phyloP scores from a whole-genome alignment of 2,113 vertebrate species.

The Scatophagus argus region DNA sequence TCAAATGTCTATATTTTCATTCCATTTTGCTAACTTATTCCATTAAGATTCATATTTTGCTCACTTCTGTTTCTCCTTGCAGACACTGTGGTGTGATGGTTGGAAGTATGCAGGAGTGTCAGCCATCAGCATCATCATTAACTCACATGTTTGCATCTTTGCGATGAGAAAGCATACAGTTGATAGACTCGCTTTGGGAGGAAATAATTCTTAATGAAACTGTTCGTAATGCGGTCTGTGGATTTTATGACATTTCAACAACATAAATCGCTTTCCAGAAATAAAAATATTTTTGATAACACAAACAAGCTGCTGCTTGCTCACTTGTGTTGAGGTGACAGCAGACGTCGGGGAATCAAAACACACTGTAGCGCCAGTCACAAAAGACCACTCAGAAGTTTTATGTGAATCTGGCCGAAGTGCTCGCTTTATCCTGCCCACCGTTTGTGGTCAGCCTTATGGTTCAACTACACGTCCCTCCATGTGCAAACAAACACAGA shows the following conservation, averaged over 20 bases:
- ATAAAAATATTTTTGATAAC: neutral
- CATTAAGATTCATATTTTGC: neutral
- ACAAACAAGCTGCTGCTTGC: conserved; percentile 7
- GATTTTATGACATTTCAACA: neutral
- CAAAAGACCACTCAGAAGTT: too few relatives aligned
- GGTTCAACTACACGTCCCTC: too few relatives aligned
- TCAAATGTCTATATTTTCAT: neutral
- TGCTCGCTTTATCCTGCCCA: too few relatives aligned
- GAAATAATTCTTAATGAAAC: neutral
- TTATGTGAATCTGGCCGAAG: too few relatives aligned
- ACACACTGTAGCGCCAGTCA: too few relatives aligned
- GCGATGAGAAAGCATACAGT: neutral
- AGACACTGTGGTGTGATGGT: neutral
- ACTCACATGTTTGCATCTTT: neutral
- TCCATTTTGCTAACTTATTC: neutral
- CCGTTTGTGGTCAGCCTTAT: too few relatives aligned
- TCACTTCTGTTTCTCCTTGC: neutral
- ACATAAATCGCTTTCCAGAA: neutral
- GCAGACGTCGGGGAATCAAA: neutral
- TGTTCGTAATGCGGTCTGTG: neutral
- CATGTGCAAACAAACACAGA: too few relatives aligned
- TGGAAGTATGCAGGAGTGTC: neutral
- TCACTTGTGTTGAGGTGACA: neutral
- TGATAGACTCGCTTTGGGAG: neutral
- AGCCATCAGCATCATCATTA: neutral